Conservation (phyloP, 1,140 invertebrate species). For the Grapholita molesta region DNA sequence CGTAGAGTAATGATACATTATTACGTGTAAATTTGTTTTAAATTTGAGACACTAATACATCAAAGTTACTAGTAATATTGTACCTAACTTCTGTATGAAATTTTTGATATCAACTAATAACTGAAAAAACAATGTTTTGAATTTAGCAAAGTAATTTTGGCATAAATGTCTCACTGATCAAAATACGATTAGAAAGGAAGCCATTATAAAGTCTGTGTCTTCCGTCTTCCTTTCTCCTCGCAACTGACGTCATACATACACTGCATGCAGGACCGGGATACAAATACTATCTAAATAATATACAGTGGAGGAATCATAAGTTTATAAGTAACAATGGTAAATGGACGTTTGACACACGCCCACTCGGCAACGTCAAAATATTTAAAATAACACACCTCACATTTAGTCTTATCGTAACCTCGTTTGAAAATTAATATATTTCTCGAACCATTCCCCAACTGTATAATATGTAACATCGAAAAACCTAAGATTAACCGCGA, state of each 20-base stretch:
- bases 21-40: background rate
- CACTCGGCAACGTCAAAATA: conserved; percentile 21
- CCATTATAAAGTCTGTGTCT: background rate
- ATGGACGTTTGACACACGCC: conserved; percentile 63
- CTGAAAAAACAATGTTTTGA: background rate
- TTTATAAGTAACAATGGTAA: conserved; percentile 55
- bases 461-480: conserved; percentile 50
- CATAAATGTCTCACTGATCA: conserved; percentile 47
- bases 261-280: conserved; percentile 46
- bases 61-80: background rate
- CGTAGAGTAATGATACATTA: background rate
- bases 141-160: background rate
- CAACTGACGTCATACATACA: conserved; percentile 33
- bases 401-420: conserved; percentile 3
- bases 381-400: conserved; percentile 19
- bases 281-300: conserved; percentile 59
- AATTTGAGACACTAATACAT: background rate
- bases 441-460: conserved; percentile 56
- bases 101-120: background rate
- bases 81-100: background rate
- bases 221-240: background rate
- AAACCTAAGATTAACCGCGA: conserved; percentile 54
- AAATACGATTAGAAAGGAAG: background rate
- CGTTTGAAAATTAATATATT: conserved; percentile 8
- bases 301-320: conserved; percentile 71